Evolutionary conservation across 2,797 vertebrate species (phyloP).

Genomic region (Ctenochaetus hawaiiensis): DNA sequence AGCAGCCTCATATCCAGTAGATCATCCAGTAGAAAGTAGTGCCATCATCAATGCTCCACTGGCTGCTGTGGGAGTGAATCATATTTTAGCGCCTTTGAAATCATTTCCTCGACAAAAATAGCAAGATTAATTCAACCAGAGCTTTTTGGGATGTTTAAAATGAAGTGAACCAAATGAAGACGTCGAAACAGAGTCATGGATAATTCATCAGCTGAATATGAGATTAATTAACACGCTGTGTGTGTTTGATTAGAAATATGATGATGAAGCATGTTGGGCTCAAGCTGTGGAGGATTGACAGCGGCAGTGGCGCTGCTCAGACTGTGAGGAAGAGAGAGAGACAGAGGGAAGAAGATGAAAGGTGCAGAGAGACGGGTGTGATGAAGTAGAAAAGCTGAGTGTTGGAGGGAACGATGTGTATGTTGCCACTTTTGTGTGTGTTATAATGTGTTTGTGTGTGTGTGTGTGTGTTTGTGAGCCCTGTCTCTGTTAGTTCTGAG

Average conservation of each 20-base stretch:
- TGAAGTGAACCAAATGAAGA: slow-evolving; percentile 49
- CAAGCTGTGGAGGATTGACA: slow-evolving; percentile 65
- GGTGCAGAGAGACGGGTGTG: slow-evolving; percentile 72
- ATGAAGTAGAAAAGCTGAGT: slow-evolving; percentile 75
- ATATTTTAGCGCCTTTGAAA: slow-evolving; percentile 53
- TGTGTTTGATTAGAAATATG: slow-evolving; percentile 81
- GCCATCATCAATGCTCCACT: slow-evolving; percentile 35
- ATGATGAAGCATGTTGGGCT: slow-evolving; percentile 73
- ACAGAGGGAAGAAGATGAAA: slow-evolving; percentile 69
- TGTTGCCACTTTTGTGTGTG: slow-evolving; percentile 37
- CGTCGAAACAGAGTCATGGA: slow-evolving; percentile 74
- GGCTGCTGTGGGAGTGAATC: slow-evolving; percentile 54
- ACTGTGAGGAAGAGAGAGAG: slow-evolving; percentile 57
- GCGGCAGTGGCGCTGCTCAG: slow-evolving; percentile 42
- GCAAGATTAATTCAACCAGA: slow-evolving; percentile 62
- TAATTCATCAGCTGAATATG: slow-evolving; percentile 78
- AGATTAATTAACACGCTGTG: slow-evolving; percentile 80
- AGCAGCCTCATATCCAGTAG: not conserved
- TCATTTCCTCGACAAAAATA: slow-evolving; percentile 71
- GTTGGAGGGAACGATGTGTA: slow-evolving; percentile 64
- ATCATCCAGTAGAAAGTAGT: slow-evolving; percentile 5
- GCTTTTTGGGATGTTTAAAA: slow-evolving; percentile 67
- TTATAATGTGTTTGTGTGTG: slow-evolving; percentile 9
- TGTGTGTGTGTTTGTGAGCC: slow-evolving; percentile 47
- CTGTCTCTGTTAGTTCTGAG: slow-evolving; percentile 64